A percentile compares a stretch with the other conserved stretches of the same genome.
phyloP scores from a whole-genome alignment of 2,113 vertebrate genomes.

The Hemicordylus capensis region DNA sequence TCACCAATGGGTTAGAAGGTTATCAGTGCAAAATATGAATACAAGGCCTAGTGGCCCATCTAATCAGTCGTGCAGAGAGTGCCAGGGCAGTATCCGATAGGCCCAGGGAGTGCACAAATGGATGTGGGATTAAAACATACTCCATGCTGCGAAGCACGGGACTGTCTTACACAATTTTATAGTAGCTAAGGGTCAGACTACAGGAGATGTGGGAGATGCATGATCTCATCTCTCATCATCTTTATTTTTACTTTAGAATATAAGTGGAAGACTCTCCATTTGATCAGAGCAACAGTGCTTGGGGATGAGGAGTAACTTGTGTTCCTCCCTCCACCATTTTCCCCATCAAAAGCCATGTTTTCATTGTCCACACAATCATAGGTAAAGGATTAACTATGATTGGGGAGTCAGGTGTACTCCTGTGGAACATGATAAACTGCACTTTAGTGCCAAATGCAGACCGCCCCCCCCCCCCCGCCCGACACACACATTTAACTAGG shows the following conservation, averaged over 20 bases:
- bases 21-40: conserved; percentile 7
- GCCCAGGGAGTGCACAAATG: conserved; percentile 17
- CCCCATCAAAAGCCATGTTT: no score
- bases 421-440: no score
- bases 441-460: no score
- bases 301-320: neutral
- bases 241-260: neutral
- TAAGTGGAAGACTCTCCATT: no score
- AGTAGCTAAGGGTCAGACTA: neutral
- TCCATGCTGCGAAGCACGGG: conserved; percentile 13
- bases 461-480: no score
- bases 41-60: neutral
- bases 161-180: neutral
- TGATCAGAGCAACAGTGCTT: neutral
- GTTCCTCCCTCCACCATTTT: no score
- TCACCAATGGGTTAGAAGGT: conserved; percentile 47
- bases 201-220: neutral
- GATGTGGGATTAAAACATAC: conserved; percentile 52
- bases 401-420: no score
- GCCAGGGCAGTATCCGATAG: conserved; percentile 8
- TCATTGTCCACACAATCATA: no score
- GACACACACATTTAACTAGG: no score
- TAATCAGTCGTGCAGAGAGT: neutral
- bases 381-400: no score
- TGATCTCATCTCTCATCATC: neutral